Percentiles rank a stretch among this genome's conserved stretches.
Conservation (phyloP, 2,888 invertebrate genomes). For the Eulithis testata region DNA sequence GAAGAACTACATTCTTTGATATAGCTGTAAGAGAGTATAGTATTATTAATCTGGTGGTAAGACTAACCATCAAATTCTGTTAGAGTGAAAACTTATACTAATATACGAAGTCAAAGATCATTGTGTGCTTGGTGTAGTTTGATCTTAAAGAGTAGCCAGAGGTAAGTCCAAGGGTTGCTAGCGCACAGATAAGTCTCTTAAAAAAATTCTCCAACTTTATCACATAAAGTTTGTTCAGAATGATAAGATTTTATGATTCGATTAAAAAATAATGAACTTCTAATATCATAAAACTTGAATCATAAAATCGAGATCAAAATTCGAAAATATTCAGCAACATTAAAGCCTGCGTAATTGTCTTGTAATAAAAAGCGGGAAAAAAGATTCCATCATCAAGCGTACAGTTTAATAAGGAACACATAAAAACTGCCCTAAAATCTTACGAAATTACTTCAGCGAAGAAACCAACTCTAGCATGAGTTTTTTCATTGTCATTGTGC, state of each 20-base stretch:
- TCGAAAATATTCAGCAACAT: conserved; percentile 30
- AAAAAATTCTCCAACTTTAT: neutral
- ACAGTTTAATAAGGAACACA: conserved; percentile 59
- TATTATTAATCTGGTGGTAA: too few relatives aligned
- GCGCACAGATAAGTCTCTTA: neutral
- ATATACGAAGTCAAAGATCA: too few relatives aligned
- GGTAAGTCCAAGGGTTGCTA: neutral
- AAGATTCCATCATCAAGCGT: conserved; percentile 61
- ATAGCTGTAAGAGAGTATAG: too few relatives aligned
- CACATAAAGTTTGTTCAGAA: neutral
- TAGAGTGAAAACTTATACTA: too few relatives aligned
- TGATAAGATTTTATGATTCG: conserved; percentile 7
- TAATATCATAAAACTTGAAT: conserved; percentile 23
- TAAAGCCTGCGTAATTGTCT: conserved; percentile 31
- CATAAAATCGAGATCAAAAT: conserved; percentile 30
- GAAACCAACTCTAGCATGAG: conserved; percentile 24
- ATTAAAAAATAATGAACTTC: conserved; percentile 21
- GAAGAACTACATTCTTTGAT: too few relatives aligned
- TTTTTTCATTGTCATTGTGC: neutral
- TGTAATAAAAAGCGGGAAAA: conserved; percentile 32
- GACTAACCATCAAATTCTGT: too few relatives aligned
- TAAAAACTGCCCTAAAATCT: conserved; percentile 68
- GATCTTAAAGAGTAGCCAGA: neutral
- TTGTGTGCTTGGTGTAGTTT: too few relatives aligned
- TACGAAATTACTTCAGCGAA: conserved; percentile 57